Base-by-base conservation (phyloP, 2,113 vertebrate genomes). In the Triplophysa dalaica region DNA sequence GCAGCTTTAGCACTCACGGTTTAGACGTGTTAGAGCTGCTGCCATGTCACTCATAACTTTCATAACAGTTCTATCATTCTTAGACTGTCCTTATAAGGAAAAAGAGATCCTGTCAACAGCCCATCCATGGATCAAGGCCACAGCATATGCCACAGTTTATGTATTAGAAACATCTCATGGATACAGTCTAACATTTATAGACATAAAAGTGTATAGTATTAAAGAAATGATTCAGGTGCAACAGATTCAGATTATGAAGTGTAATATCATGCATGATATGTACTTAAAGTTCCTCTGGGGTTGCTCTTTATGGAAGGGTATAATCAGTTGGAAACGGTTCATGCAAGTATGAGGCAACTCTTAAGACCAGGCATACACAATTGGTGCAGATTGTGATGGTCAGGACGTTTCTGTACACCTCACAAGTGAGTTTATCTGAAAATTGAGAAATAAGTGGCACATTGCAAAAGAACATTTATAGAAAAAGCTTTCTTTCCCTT, bases 1-100 rank as follows among this genome's bases (percentile, higher is more conserved):
- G 6, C 29, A 13, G 56, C 64, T 61, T 70, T 43, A 41, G 13
- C 77, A 70, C 26, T 56, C 33, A 29, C 19, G 45, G 24, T 22
- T 82, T 61, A 70, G 65, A 62, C 68, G 24, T 70, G 50, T 48
- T 56, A 16, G 52, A 45, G 62, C 29, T 72, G 58, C 56, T 78
- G 72, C 19, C 26, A 61, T 73, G 48, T 69, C 74, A 38, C 52
- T 41, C n/a, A 50, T 60, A 74, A 74, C 74, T 24, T 61, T 52
- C 24, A 50, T 60, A 64, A 19, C 48, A 62, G 65, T 80, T 62
- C 9, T 45, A 61, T 56, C 50, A 19, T 33, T 64, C 48, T 65
- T 64, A 14, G 9, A 16, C 45, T 63, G 3, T 24, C 60, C 38
- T 29, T 29, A 26, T 74, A 58, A 5, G 56, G 54, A 76, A 77